These are phyloP conservation scores for Julus scandinavius DNA, from an alignment of 2,888 invertebrate genomes.

Conservation along the genomic window DNA sequence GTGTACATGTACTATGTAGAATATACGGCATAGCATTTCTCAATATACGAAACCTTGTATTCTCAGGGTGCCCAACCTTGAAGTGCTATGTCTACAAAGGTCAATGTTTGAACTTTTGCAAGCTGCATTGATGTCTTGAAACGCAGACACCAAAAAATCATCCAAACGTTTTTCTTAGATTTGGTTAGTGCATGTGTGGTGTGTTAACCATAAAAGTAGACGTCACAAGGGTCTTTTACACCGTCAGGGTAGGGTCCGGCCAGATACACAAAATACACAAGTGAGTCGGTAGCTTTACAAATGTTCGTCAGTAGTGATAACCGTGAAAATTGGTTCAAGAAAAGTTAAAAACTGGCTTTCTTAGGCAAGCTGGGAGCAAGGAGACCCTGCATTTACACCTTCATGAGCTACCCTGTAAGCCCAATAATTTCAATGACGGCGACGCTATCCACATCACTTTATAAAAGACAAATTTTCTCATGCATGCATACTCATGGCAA, in stretches of 20 bases:
- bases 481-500: neutral
- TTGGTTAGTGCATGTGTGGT: neutral
- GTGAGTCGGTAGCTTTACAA: conserved; percentile 47
- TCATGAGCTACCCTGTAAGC: neutral
- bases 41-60: no score
- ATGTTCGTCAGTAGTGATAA: conserved; percentile 52
- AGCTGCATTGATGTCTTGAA: neutral
- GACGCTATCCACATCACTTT: neutral
- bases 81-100: neutral
- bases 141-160: conserved; percentile 20
- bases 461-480: conserved; percentile 30
- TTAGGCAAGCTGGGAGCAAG: conserved; percentile 24
- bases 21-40: no score
- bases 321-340: conserved; percentile 52
- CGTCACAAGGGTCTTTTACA: conserved; percentile 42
- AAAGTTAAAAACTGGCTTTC: conserved; percentile 43
- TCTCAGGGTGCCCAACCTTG: neutral
- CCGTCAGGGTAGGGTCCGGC: neutral
- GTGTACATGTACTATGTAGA: no score
- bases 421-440: conserved; percentile 33
- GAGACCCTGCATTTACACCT: neutral
- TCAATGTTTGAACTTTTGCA: neutral
- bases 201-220: neutral
- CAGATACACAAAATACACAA: conserved; percentile 29
- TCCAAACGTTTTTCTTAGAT: neutral